Evolutionary conservation across 2,888 invertebrate genomes (phyloP), one percentile per base, ranked within the genome.

Genomic region (Eudasyphora cyanicolor): DNA sequence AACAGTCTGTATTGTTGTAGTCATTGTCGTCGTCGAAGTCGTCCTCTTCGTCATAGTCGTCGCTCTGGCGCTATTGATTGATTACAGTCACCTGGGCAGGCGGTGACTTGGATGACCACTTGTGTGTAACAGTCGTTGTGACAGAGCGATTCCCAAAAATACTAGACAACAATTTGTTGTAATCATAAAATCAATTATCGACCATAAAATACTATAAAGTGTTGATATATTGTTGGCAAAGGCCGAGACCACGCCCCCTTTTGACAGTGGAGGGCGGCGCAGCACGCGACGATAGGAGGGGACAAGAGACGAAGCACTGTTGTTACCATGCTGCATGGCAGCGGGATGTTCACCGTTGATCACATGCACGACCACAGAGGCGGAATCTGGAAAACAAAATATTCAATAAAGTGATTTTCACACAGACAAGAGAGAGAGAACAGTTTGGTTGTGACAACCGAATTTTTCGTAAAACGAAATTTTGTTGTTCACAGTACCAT

Each of bases 361-460:
- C 88, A 96, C 96, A 92, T 96, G 96, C 82, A 96, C 96, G 89
- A 96, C 94, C 88, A 97, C 96, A 87, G 96, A 96, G 82, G 96
- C 96, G 76, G 96, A 95, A 92, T 96, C 96, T 93, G 94, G 70
- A 79, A 67, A 60, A 57, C 73, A 76, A 79, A 76, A 32, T 21
- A 12, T 49, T 24, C 21, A 57, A 38, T 54, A 24, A 1, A 49
- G 14, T 35, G 17, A 64, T 32, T 42, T 70, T 42, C 21, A 45
- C 12, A 70, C 19, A n/a, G n/a, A n/a, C n/a, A n/a, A n/a, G n/a
- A n/a, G n/a, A n/a, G n/a, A n/a, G n/a, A n/a, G n/a, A n/a, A n/a
- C n/a, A n/a, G n/a, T n/a, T n/a, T n/a, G n/a, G n/a, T n/a, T n/a
- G n/a, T n/a, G n/a, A n/a, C n/a, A n/a, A n/a, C n/a, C n/a, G n/a